Conservation (phyloP, 1,140 invertebrate species). For the Caenorhabditis briggsae region DNA sequence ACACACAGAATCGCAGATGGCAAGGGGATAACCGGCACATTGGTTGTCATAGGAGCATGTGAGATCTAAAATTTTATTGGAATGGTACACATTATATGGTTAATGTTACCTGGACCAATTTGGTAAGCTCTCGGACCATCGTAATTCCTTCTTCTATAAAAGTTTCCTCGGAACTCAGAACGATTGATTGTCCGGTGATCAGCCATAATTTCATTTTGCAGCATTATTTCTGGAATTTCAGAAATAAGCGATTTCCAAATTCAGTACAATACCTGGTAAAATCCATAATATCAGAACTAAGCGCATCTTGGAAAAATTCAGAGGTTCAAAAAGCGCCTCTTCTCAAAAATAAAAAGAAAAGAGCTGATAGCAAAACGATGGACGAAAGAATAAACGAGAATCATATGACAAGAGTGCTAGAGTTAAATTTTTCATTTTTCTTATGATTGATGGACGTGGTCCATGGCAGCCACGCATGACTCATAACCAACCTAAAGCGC, state of each 20-base stretch:
- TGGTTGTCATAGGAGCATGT: slow-evolving; percentile 70
- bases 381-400: not conserved
- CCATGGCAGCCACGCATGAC: slow-evolving; percentile 35
- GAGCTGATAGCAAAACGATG: not conserved
- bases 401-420: slow-evolving; percentile 18
- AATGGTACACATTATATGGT: too few relatives aligned
- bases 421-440: slow-evolving; percentile 42
- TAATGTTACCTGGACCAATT: not conserved
- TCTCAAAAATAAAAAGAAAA: not conserved
- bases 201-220: slow-evolving; percentile 46
- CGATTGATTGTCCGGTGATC: slow-evolving; percentile 30
- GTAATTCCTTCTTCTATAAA: slow-evolving; percentile 36
- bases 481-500: slow-evolving; percentile 24
- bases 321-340: not conserved
- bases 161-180: slow-evolving; percentile 15
- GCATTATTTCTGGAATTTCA: slow-evolving; percentile 10
- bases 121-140: slow-evolving; percentile 16
- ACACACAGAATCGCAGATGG: slow-evolving; percentile 76
- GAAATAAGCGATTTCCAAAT: not conserved
- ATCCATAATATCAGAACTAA: not conserved
- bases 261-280: not conserved
- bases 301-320: not conserved
- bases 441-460: slow-evolving; percentile 37
- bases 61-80: slow-evolving; percentile 39
- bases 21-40: slow-evolving; percentile 75